Evolutionary conservation across 2,113 vertebrate genomes (phyloP).

Genomic region (Clarias magur): DNA sequence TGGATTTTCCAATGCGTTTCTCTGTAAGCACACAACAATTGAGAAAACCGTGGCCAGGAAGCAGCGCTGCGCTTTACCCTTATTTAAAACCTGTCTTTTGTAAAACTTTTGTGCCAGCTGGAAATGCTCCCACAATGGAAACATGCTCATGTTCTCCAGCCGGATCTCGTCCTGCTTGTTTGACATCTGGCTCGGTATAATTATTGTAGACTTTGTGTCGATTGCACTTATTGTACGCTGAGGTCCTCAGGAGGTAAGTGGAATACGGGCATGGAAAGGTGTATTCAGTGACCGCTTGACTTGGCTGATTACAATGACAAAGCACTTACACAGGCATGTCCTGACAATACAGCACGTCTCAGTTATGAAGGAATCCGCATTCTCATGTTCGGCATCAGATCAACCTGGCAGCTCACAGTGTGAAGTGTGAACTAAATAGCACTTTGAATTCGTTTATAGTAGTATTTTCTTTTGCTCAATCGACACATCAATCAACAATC

Average conservation of each 20-base stretch:
- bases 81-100: conserved; percentile 21
- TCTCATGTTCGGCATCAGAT: not conserved
- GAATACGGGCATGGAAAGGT: not conserved
- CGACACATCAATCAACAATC: not conserved
- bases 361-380: not conserved
- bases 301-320: not conserved
- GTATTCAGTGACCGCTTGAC: not conserved
- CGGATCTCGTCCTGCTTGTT: conserved; percentile 17
- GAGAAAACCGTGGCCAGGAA: not conserved
- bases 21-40: conserved; percentile 8
- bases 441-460: not conserved
- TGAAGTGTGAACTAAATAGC: not conserved
- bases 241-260: not conserved
- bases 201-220: not conserved
- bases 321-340: not conserved
- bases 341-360: not conserved
- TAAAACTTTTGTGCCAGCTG: not conserved
- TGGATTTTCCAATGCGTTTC: not conserved
- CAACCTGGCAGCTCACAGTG: not conserved
- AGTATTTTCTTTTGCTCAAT: not conserved
- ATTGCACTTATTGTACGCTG: not conserved
- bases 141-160: not conserved
- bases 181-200: not conserved
- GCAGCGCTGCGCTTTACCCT: not conserved
- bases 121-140: not conserved